A percentile compares a stretch with the other conserved stretches of the same genome.
phyloP scores from a whole-genome alignment of 2,797 vertebrate genomes.

The Lophotriccus pileatus region DNA sequence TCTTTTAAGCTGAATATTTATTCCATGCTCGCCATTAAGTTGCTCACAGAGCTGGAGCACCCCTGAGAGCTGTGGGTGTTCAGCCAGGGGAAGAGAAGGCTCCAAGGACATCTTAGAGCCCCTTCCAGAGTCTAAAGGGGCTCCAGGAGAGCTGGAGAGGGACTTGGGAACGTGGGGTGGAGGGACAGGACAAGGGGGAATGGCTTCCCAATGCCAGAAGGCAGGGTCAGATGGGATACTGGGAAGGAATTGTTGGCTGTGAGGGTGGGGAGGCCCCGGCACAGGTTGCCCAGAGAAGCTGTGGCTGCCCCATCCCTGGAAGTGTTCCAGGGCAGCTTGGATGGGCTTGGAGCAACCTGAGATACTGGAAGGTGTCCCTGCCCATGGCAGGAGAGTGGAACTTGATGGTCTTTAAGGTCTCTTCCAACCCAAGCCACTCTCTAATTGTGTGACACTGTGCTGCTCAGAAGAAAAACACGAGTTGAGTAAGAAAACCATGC shows the following conservation, averaged over 20 bases:
- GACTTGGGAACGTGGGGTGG: fast-evolving
- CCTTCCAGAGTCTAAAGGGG: fast-evolving
- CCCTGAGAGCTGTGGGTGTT: neutral
- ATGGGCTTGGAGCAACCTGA: fast-evolving
- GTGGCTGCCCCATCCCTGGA: neutral
- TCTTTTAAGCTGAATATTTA: neutral
- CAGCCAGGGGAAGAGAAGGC: neutral
- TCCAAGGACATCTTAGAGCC: neutral
- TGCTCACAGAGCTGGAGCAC: neutral
- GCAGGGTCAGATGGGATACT: no score
- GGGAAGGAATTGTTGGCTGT: neutral
- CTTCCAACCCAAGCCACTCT: neutral
- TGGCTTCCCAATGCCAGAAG: neutral
- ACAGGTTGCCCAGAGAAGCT: neutral
- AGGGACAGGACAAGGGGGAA: neutral
- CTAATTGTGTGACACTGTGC: fast-evolving
- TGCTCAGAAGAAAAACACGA: fast-evolving
- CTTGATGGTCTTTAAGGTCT: neutral
- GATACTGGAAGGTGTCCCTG: neutral
- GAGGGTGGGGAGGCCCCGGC: neutral
- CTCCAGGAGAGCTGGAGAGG: neutral
- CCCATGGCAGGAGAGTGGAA: neutral
- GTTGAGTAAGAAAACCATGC: neutral
- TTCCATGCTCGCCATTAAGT: neutral
- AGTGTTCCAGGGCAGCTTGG: fast-evolving